A percentile compares a stretch with the other conserved stretches of the same genome.
Evolutionary conservation across 2,113 vertebrate species (phyloP).

Genomic region (Nestor notabilis): DNA sequence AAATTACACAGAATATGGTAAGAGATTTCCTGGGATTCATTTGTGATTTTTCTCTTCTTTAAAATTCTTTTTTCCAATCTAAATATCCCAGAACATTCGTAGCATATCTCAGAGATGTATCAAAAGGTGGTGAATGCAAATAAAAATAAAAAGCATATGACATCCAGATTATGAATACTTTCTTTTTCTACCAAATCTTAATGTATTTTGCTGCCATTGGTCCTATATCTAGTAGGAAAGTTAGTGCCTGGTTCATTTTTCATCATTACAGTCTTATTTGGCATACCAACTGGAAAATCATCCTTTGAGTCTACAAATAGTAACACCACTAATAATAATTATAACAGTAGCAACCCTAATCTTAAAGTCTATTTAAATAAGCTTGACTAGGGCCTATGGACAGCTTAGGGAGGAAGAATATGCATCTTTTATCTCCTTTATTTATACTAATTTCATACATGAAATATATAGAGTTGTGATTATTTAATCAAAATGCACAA

Average conservation of each 20-base stretch:
- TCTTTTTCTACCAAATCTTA: neutral
- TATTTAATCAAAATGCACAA: conserved; percentile 1
- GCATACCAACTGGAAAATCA: neutral
- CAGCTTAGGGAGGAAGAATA: neutral
- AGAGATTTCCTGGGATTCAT: neutral
- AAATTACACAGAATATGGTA: neutral
- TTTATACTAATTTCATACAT: neutral
- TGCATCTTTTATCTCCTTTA: neutral
- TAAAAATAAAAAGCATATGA: neutral
- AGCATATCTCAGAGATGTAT: neutral
- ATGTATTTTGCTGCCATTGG: neutral
- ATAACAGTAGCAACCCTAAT: neutral
- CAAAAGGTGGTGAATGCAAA: neutral
- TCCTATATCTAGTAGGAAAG: neutral
- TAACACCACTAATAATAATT: neutral
- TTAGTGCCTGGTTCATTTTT: neutral
- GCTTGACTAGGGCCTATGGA: neutral
- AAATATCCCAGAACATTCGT: neutral
- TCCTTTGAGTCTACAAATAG: neutral
- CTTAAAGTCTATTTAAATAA: neutral
- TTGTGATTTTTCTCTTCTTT: neutral
- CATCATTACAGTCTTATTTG: neutral
- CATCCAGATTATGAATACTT: neutral
- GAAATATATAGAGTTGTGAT: neutral
- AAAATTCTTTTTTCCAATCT: neutral